phyloP scores from a whole-genome alignment of 2,888 invertebrate species.

The Leptura quadrifasciata region DNA sequence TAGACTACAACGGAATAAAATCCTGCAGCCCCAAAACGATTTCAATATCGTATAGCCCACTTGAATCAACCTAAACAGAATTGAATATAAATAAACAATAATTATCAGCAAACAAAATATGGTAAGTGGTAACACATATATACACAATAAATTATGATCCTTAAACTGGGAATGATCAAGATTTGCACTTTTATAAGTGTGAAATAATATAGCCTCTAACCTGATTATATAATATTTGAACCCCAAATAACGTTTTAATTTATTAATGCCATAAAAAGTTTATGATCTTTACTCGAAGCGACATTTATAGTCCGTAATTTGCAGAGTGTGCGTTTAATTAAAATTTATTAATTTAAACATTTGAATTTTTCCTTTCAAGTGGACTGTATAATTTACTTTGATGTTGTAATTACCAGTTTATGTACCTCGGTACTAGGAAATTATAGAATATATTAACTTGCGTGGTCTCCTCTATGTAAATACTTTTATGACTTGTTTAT shows the following conservation, averaged over 20 bases:
- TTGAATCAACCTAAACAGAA: too few species aligned
- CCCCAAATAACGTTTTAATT: constrained; percentile 16
- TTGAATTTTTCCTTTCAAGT: constrained; percentile 14
- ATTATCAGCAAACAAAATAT: background rate
- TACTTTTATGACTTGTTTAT: background rate
- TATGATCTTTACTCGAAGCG: constrained; percentile 8
- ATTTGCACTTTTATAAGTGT: constrained; percentile 8
- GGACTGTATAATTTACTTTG: constrained; percentile 4
- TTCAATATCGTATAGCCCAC: too few species aligned
- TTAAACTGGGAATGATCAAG: constrained; percentile 2
- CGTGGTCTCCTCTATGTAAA: background rate
- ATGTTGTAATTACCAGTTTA: constrained; percentile 6
- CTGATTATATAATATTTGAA: constrained; percentile 21
- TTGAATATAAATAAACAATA: too few species aligned
- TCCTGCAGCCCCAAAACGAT: too few species aligned
- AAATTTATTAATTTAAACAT: constrained; percentile 12
- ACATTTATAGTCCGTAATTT: constrained; percentile 22
- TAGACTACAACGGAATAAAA: too few species aligned
- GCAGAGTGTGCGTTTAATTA: constrained; percentile 14
- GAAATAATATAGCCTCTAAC: constrained; percentile 15
- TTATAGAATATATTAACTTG: background rate
- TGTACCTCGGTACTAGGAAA: constrained; percentile 3
- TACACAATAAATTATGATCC: constrained; percentile 14
- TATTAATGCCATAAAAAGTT: constrained; percentile 16
- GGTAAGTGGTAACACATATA: background rate